Evolutionary conservation across 2,797 vertebrate species (phyloP), one percentile per base, ranked within the genome.

Genomic region (Halcyon leucocephala): DNA sequence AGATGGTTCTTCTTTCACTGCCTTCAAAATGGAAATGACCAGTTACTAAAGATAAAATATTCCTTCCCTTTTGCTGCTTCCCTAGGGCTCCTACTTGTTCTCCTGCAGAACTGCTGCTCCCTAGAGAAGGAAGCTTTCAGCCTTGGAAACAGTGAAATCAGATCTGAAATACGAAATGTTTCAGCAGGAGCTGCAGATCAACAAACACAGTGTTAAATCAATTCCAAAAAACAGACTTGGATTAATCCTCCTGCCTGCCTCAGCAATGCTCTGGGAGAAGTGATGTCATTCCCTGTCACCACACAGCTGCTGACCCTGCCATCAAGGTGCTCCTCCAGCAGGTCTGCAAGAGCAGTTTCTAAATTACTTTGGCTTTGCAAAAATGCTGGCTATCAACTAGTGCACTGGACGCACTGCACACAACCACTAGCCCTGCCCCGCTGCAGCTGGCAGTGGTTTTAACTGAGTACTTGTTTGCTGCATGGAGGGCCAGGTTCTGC

Each of bases 21-120:
- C 35, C 81, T 97, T 62, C 92, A 82, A 94, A 97, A 97, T 96
- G 96, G 96, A 97, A 97, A 97, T 96, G 96, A 96, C 95, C 96
- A 93, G 90, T 96, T 97, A 79, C 90, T 92, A 96, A 97, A 96
- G 90, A 95, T 95, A 96, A 97, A 96, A 95, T 96, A 94, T 95
- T 91, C 72, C 90, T 96, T 95, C 72, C 85, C 49, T 93, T 93
- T 86, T 86, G 41, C 76, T 95, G 48, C 65, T 89, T 96, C 85
- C 89, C 90, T 42, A 79, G 80, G 90, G 86, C 81, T 97, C 90
- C 70, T 93, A 87, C 95, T 94, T 95, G 90, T 93, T 96, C 91
- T 92, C 93, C 83, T 95, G 92, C 81, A 96, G 95, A 97, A 67
- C 76, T 89, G 74, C 89, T 70, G 20, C 62, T 96, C 85, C 83